Evolutionary conservation across 2,888 invertebrate species (phyloP).

Genomic region (Caenorhabditis doughertyi): DNA sequence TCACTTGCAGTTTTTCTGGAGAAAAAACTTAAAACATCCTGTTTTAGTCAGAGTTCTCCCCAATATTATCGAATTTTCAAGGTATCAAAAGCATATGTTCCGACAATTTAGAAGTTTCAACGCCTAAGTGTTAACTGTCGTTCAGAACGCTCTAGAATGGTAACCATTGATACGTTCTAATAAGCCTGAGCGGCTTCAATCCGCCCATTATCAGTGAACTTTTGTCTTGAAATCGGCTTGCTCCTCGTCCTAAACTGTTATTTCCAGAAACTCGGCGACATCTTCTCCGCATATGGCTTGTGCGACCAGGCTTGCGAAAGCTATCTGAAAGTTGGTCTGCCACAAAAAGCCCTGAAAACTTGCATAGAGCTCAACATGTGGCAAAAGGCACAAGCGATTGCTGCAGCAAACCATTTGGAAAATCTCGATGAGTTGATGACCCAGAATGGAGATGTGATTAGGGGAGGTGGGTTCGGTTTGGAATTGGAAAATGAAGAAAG

Average conservation of each 20-base stretch:
- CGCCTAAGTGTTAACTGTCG: too few relatives aligned
- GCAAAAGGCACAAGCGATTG: constrained; percentile 86
- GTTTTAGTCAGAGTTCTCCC: too few relatives aligned
- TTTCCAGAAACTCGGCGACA: constrained; percentile 87
- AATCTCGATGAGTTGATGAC: constrained; percentile 89
- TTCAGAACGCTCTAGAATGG: too few relatives aligned
- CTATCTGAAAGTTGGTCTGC: constrained; percentile 89
- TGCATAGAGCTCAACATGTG: constrained; percentile 92
- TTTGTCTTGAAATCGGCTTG: too few relatives aligned
- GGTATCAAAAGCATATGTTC: too few relatives aligned
- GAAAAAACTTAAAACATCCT: too few relatives aligned
- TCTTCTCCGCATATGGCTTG: constrained; percentile 90
- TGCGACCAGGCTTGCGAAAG: constrained; percentile 90
- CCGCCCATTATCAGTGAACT: neutral
- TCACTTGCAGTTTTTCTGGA: too few relatives aligned
- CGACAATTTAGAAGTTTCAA: too few relatives aligned
- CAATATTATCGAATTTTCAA: too few relatives aligned
- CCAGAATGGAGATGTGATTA: constrained; percentile 89
- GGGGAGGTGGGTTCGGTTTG: too few relatives aligned
- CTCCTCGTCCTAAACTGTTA: neutral
- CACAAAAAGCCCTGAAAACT: constrained; percentile 90
- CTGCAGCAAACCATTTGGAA: constrained; percentile 87
- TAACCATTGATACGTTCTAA: too few relatives aligned
- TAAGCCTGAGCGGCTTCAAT: neutral
- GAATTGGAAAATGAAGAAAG: neutral